These are phyloP conservation scores for Sebastes reedi DNA, from an alignment of 2,797 vertebrate genomes.

Conservation along the genomic window DNA sequence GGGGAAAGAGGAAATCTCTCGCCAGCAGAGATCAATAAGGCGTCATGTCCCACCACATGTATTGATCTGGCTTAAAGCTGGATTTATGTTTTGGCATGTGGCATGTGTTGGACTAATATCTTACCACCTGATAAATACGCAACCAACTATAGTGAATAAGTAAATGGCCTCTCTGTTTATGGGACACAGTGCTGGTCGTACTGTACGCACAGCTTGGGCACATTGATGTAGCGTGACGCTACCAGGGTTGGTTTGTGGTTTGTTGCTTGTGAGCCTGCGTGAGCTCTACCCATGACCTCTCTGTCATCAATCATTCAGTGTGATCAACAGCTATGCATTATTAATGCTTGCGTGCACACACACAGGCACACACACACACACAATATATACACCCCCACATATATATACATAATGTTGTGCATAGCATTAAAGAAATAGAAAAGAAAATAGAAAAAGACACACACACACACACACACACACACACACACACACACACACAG, in stretches of 20 bases:
- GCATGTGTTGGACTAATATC: background rate
- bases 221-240: slow-evolving; percentile 32
- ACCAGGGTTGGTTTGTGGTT: slow-evolving; percentile 1
- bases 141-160: background rate
- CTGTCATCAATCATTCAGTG: slow-evolving; percentile 80
- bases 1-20: slow-evolving; percentile 15
- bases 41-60: slow-evolving; percentile 19
- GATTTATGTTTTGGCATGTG: slow-evolving; percentile 5
- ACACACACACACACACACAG: background rate
- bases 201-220: slow-evolving; percentile 8
- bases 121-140: background rate
- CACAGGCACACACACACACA: background rate
- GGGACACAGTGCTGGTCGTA: background rate
- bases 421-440: background rate
- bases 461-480: background rate
- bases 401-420: background rate
- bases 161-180: background rate
- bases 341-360: slow-evolving; percentile 37
- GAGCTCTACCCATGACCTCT: slow-evolving; percentile 58
- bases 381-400: background rate
- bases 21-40: slow-evolving; percentile 35
- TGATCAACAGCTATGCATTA: slow-evolving; percentile 74
- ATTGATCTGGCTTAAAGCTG: slow-evolving; percentile 44
- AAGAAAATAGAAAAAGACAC: background rate
- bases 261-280: slow-evolving; percentile 27